Base-by-base conservation (phyloP, 2,888 invertebrate genomes). In the Hyppa rectilinea region DNA sequence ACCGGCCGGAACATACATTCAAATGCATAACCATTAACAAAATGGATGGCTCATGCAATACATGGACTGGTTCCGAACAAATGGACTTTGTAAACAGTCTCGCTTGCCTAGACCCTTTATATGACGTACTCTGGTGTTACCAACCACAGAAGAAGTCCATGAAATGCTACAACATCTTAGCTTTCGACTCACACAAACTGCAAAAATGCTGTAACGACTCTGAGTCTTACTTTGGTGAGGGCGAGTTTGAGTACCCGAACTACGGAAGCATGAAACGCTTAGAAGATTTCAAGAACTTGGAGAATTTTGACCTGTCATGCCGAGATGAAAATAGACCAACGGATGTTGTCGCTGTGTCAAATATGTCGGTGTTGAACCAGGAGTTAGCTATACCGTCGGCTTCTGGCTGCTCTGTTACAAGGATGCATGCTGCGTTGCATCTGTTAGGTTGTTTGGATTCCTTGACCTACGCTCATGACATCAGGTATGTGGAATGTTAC, bases 41-140 rank as follows among this genome's bases (percentile, higher is more conserved):
- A 89, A 96, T 96, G 49, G 99, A 99, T 89, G 99, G 99, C 23
- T 97, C 97, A 78, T 99, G 99, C 91, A 97, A 97, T 72, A 97
- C 98, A 20, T 99, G 98, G 95, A 97, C 97, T 77, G 98, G 98
- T 12, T 94, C 96, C 23, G 98, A 98, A 85, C 99, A 99, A 92
- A 97, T 98, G 0, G 98, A 98, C 90, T 98, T 99, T 82, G 97
- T 97, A 26, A 97, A 97, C 85, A 97, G 97, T 81, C 97, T 97
- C 59, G 97, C 98, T 0, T 98, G 98, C 87, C 96, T 99, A 85
- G 99, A 99, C 95, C 98, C 99, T 0, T 96, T 98, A 64, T 99
- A 99, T 92, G 98, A 99, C 92, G 98, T 99, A 0, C 95, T 99
- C 2, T 99, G 99, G 99, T 98, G 98, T 84, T 99, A 97, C 85